phyloP scores from a whole-genome alignment of 2,888 invertebrate genomes.

The Mythimna ferrago region DNA sequence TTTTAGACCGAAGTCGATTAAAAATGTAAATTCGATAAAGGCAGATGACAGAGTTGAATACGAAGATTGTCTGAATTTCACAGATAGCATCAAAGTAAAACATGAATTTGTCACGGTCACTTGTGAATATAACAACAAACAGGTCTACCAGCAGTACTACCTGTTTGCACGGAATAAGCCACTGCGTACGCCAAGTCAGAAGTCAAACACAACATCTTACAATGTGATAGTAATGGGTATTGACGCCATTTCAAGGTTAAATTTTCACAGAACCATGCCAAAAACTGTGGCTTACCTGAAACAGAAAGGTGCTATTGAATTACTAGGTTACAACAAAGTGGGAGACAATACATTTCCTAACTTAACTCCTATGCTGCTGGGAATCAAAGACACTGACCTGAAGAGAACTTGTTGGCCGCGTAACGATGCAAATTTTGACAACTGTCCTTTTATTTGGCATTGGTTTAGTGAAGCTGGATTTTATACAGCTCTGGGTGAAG shows the following conservation, averaged over 20 bases:
- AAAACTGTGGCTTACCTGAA: constrained; percentile 92
- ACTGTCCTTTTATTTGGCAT: constrained; percentile 96
- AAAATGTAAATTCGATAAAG: constrained; percentile 82
- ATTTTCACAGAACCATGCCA: constrained; percentile 96
- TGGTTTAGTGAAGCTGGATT: constrained; percentile 93
- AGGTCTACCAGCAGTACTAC: constrained; percentile 93
- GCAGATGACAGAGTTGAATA: constrained; percentile 88
- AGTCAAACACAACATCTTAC: constrained; percentile 73
- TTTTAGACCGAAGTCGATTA: constrained; percentile 87
- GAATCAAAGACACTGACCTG: constrained; percentile 92
- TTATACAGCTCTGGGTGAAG: constrained; percentile 95
- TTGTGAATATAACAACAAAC: constrained; percentile 88
- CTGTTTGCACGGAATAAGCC: constrained; percentile 90
- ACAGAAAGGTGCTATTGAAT: constrained; percentile 93
- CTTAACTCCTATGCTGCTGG: constrained; percentile 95
- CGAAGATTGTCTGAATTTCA: constrained; percentile 87
- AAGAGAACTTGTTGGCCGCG: constrained; percentile 92
- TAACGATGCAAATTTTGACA: constrained; percentile 92
- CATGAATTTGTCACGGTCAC: constrained; percentile 93
- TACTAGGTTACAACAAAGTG: constrained; percentile 97
- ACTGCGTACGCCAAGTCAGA: constrained; percentile 62
- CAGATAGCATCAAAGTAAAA: constrained; percentile 80
- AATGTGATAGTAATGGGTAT: constrained; percentile 96
- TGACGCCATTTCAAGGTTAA: constrained; percentile 96
- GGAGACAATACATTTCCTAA: constrained; percentile 99